Base-by-base conservation (phyloP, 1,140 invertebrate genomes). In the Adelges cooleyi region DNA sequence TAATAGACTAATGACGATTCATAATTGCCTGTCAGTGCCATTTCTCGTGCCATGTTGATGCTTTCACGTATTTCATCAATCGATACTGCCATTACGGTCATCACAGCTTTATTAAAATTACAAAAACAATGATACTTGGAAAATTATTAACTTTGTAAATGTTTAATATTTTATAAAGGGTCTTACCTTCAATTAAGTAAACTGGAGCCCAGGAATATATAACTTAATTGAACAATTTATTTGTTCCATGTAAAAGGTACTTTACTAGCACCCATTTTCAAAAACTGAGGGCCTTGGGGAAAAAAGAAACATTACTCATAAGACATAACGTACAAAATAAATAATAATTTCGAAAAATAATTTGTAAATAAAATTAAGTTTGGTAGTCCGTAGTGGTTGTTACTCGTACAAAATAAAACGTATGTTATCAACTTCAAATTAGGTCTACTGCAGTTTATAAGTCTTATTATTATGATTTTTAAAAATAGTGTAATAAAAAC, bases 1-100 rank as follows among this genome's bases (percentile, higher is more conserved):
- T 96, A 98, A 77, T 96, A 97, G 50, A 97, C 90, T 70, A 85
- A 80, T 11, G 93, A 89, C 65, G 89, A 90, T 72, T 97, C 94
- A 74, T 98, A 98, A 75, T 96, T 95, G 8, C 94, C 93, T 72
- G 91, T 86, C 67, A 97, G 78, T 65, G 92, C 90, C 85, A 90
- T 92, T 78, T 98, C 93, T 70, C 95, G 80, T 36, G 90, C 94
- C 73, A 95, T 78, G 77, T 92, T 93, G 62, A 89, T 87, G 78
- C 92, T 92, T 79, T 93, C 89, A 80, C 85, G 87, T 75, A 93
- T 92, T 80, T 93, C 90, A 75, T 82, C 86, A 73, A 90, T 81
- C 72, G 85, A 86, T 72, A 87, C 84, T 77, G 86, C 86, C 88
- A 90, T 90, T 48, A 71, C 68, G 50, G 69, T 70, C 71, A 72